phyloP scores from a whole-genome alignment of 2,888 invertebrate species.

The Arctia plantaginis region DNA sequence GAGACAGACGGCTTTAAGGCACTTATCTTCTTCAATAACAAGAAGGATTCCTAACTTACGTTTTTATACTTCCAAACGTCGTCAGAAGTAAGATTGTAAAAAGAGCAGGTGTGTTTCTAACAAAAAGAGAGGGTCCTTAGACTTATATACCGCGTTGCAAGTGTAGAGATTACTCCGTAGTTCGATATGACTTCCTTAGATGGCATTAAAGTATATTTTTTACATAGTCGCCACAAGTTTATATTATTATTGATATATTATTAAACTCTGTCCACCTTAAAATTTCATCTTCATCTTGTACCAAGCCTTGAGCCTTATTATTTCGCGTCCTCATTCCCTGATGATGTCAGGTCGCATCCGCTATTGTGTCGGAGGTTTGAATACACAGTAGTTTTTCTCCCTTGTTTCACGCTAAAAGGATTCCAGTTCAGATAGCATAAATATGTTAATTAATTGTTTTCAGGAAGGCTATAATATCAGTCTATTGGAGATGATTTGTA shows the following conservation, averaged over 20 bases:
- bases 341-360: constrained; percentile 85
- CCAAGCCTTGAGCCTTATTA: constrained; percentile 77
- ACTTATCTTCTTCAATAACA: background rate
- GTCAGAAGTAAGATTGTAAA: background rate
- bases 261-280: constrained; percentile 38
- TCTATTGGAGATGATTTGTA: background rate
- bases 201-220: background rate
- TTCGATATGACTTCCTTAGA: background rate
- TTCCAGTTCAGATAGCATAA: constrained; percentile 34
- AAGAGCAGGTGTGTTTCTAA: background rate
- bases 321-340: constrained; percentile 85
- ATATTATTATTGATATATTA: background rate
- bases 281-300: constrained; percentile 29
- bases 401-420: constrained; percentile 62
- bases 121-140: background rate
- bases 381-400: constrained; percentile 73
- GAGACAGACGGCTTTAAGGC: no score
- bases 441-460: constrained; percentile 24
- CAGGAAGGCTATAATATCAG: background rate
- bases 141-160: no score
- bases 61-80: background rate
- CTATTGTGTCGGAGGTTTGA: constrained; percentile 84
- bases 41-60: background rate
- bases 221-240: background rate
- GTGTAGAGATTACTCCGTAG: no score